phyloP scores from a whole-genome alignment of 2,888 invertebrate species.

The Mythimna ferrago region DNA sequence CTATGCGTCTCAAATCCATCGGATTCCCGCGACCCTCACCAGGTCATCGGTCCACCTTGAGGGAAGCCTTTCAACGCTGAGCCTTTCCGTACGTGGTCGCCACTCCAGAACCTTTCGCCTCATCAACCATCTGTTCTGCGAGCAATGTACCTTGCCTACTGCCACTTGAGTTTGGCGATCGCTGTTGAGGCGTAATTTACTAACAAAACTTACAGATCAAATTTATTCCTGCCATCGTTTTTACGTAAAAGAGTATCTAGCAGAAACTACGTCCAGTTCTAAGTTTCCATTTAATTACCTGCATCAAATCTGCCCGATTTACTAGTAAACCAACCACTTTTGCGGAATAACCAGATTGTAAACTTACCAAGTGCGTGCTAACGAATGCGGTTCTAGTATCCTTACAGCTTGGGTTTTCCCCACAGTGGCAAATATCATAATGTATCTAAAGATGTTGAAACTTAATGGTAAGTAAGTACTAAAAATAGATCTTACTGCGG shows the following conservation, averaged over 20 bases:
- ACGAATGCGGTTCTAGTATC: not conserved
- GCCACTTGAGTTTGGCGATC: no score
- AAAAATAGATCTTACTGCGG: conserved; percentile 6
- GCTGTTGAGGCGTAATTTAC: not conserved
- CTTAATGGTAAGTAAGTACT: not conserved
- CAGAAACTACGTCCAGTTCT: not conserved
- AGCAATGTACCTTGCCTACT: no score
- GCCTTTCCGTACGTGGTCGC: no score
- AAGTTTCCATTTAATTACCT: conserved; percentile 30
- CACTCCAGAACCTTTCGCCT: no score
- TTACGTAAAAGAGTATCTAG: not conserved
- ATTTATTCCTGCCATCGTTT: not conserved
- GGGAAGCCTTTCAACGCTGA: no score
- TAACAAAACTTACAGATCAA: not conserved
- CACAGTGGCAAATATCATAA: conserved; percentile 3
- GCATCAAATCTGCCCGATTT: conserved; percentile 1
- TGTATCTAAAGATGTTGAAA: conserved; percentile 4
- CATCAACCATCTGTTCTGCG: no score
- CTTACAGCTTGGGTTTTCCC: conserved; percentile 24
- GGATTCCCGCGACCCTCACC: no score
- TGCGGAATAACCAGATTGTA: conserved; percentile 15
- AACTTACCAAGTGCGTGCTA: not conserved
- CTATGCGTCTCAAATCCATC: no score
- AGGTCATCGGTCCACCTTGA: no score
- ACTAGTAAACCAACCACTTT: conserved; percentile 8